Conservation (phyloP, 2,797 vertebrate species). For the Sebastes hubbsi region DNA sequence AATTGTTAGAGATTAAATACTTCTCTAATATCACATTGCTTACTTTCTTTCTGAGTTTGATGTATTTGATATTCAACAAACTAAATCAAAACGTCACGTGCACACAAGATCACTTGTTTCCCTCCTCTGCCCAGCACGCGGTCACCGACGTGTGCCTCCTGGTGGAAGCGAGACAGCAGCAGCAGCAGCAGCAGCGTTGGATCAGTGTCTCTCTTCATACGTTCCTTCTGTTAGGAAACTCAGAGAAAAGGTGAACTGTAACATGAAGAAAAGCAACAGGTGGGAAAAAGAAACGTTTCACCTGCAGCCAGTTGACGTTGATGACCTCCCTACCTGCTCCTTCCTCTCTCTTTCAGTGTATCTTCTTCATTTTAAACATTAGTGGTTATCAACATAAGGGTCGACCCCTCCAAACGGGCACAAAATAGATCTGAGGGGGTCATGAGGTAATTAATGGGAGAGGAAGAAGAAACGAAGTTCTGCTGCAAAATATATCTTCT, state of each 20-base stretch:
- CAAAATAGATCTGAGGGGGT: too few species aligned
- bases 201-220: background rate
- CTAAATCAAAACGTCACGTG: background rate
- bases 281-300: background rate
- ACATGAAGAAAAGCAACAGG: constrained; percentile 23
- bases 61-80: background rate
- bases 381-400: too few species aligned
- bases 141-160: background rate
- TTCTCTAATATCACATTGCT: too few species aligned
- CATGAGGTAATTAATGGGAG: too few species aligned
- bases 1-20: background rate
- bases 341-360: background rate
- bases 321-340: background rate
- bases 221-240: background rate
- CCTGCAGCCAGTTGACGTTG: background rate
- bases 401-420: too few species aligned
- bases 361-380: background rate
- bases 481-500: background rate
- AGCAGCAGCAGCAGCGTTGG: background rate
- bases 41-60: too few species aligned
- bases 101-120: background rate
- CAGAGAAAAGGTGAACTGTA: background rate
- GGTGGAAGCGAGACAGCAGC: background rate
- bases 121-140: background rate
- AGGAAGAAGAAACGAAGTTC: too few species aligned